Evolutionary conservation across 1,140 invertebrate species (phyloP).

Genomic region (Drosophila orena): DNA sequence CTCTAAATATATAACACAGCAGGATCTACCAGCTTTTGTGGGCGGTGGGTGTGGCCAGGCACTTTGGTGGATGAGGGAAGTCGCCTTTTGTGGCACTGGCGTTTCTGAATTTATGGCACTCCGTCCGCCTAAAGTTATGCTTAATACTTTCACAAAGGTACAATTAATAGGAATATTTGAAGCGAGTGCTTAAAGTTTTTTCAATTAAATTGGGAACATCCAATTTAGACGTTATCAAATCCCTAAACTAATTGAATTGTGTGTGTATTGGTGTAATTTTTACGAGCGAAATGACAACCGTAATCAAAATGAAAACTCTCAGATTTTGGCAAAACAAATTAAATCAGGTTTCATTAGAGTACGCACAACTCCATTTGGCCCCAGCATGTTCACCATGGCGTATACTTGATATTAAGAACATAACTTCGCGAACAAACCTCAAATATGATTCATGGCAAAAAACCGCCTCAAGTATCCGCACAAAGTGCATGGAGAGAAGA

Average conservation of each 20-base stretch:
- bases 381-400: slow-evolving; percentile 10
- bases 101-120: slow-evolving; percentile 21
- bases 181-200: not conserved
- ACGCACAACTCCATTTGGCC: not conserved
- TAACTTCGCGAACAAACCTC: not conserved
- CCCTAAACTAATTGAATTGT: too few relatives aligned
- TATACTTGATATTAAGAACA: slow-evolving; percentile 28
- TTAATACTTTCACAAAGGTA: slow-evolving; percentile 27
- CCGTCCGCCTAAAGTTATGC: slow-evolving; percentile 12
- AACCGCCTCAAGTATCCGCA: slow-evolving; percentile 14
- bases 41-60: not conserved
- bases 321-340: not conserved
- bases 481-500: slow-evolving; percentile 10
- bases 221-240: too few relatives aligned
- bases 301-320: too few relatives aligned
- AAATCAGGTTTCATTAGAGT: not conserved
- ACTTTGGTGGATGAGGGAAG: not conserved
- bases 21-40: slow-evolving; percentile 10
- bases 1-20: slow-evolving; percentile 61
- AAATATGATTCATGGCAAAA: slow-evolving; percentile 32
- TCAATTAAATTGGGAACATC: not conserved
- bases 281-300: too few relatives aligned
- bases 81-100: slow-evolving; percentile 16
- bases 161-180: slow-evolving; percentile 11
- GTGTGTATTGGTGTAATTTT: too few relatives aligned